Evolutionary conservation across 2,113 vertebrate species (phyloP).

Genomic region (Poeciliopsis retropinna): DNA sequence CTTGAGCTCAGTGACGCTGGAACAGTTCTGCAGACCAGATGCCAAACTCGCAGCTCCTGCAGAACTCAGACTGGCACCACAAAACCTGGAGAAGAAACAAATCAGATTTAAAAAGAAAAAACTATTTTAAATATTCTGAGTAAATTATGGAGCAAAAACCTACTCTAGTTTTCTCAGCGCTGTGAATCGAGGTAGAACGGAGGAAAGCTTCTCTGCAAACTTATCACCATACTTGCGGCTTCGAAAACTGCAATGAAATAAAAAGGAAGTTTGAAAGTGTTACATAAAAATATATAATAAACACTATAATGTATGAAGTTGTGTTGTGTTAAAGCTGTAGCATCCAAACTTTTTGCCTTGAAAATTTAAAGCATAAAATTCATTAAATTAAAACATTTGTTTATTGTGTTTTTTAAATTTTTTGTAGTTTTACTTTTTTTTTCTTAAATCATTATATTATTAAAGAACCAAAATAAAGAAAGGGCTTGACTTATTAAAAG

Average conservation of each 20-base stretch:
- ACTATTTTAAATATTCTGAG: not conserved
- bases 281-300: not conserved
- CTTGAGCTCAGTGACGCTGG: constrained; percentile 85
- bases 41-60: constrained; percentile 78
- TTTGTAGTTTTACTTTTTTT: too few relatives aligned
- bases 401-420: too few relatives aligned
- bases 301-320: not conserved
- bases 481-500: too few relatives aligned
- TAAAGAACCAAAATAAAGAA: too few relatives aligned
- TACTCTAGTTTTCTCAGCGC: constrained; percentile 85
- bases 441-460: too few relatives aligned
- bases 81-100: constrained; percentile 73
- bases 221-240: constrained; percentile 84
- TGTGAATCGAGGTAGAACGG: constrained; percentile 75
- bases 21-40: constrained; percentile 78
- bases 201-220: constrained; percentile 87
- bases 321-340: not conserved
- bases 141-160: not conserved
- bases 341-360: too few relatives aligned
- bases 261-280: not conserved
- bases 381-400: too few relatives aligned
- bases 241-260: constrained; percentile 81
- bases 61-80: constrained; percentile 79
- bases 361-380: too few relatives aligned
- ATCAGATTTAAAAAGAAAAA: not conserved